Evolutionary conservation across 2,888 invertebrate genomes (phyloP), one percentile per base, ranked within the genome.

Genomic region (Trisateles emortualis): DNA sequence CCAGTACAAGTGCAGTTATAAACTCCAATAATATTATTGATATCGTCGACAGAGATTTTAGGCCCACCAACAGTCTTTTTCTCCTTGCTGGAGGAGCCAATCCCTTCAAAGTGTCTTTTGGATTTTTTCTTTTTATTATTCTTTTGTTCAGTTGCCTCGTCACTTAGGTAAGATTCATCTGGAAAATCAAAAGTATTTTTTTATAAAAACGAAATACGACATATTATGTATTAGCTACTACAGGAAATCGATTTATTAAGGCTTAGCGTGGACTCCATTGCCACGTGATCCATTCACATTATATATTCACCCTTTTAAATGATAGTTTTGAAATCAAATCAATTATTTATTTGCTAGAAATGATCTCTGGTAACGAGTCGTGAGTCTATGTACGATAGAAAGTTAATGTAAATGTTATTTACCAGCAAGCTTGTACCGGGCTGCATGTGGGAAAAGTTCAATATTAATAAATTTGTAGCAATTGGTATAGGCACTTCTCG

Each of bases 1-100:
- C 88, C 88, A 79, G 79, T 78, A 64, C 88, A 88, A 5, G 78
- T 81, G 48, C 88, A 88, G 41, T 32, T 80, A 40, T 79, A 82
- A 0, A 79, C 53, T 11, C 76, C 81, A 26, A 76, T 58, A 26
- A 46, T 49, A 30, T 54, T 40, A 3, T 46, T 40, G 8, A 46
- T 40, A 1, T 35, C 53, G 3, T 39, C 44, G 22, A 33, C 10
- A 3, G 47, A 36, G 3, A 46, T 41, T n/a, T n/a, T n/a, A n/a
- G n/a, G n/a, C n/a, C n/a, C n/a, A 13, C 42, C 48, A 1, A 17
- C 40, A 2, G 3, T 42, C 8, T 17, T 33, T 3, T 19, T 42
- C 0, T 13, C 29, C 0, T 30, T 17, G 11, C 22, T 48, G n/a
- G 26, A 1, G 8, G 6, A 8, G 3, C 17, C 14, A 2, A 5